Base-by-base conservation (phyloP, 2,888 invertebrate genomes). In the Pseudoips prasinana region DNA sequence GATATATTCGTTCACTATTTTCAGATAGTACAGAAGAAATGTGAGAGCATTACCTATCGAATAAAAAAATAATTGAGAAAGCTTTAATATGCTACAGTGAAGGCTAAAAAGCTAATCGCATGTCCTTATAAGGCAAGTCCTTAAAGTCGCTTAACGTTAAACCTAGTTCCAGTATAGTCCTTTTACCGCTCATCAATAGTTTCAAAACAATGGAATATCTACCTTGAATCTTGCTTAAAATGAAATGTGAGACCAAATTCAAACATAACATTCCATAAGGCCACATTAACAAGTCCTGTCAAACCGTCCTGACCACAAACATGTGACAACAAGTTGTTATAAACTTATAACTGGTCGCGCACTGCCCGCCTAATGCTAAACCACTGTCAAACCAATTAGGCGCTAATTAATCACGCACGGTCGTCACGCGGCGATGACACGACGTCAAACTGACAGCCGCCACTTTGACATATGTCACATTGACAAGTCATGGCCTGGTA, bases 391-490 rank as follows among this genome's bases (percentile, higher is more conserved):
- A 70, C 53, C 73, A 76, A 77, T 80, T 80, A 81, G 59, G 59
- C 51, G 50, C 50, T 39, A 66, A 73, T 73, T 67, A 73, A 72
- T 71, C 70, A 69, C 46, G 39, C 50, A 51, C 44, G 46, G 50
- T 60, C 71, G 66, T 77, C 80, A 73, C 57, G 55, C 49, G 58
- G 50, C 56, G 64, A 39, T 64, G 75, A 74, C 74, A 66, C 64
- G 29, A 42, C 64, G 79, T 75, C 74, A 65, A 35, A 39, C 43
- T 73, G 72, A 72, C 72, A 71, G 56, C 60, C 71, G 79, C 73
- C 78, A 74, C 29, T 38, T 53, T 76, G 75, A 73, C 73, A 73
- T 61, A 59, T 73, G 79, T 72, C 78, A 73, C 76, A 57, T 46
- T 76, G 75, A 78, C 77, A 73, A 63, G 51, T 64, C 74, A 73